Evolutionary conservation across 2,797 vertebrate species (phyloP).

Genomic region (Chrosomus eos): DNA sequence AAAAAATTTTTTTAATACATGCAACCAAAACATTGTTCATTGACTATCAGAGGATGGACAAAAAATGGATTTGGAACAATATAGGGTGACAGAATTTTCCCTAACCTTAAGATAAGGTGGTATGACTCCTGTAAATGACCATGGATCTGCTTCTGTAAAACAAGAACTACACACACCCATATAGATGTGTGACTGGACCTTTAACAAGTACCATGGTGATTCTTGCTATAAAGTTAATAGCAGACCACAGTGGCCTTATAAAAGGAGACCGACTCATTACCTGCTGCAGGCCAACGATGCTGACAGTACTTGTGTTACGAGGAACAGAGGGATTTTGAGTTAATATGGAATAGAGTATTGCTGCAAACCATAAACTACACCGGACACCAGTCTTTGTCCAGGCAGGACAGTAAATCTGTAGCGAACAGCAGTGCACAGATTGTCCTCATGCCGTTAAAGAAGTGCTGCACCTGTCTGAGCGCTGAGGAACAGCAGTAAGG

Average conservation of each 20-base stretch:
- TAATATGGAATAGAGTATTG: constrained; percentile 34
- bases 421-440: constrained; percentile 57
- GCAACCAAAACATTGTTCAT: too few relatives aligned
- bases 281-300: neutral
- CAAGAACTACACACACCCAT: neutral
- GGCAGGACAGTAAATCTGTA: constrained; percentile 56
- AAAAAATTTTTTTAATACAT: too few relatives aligned
- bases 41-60: neutral
- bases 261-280: constrained; percentile 26
- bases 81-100: neutral
- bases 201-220: constrained; percentile 17
- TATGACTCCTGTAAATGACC: constrained; percentile 4
- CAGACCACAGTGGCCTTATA: constrained; percentile 29
- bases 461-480: constrained; percentile 51
- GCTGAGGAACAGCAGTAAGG: constrained; percentile 49
- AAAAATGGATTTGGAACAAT: neutral
- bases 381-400: constrained; percentile 49
- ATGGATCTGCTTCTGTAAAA: neutral
- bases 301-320: neutral
- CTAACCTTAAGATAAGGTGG: neutral
- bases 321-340: constrained; percentile 30
- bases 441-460: constrained; percentile 44
- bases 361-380: constrained; percentile 54
- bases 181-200: neutral
- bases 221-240: constrained; percentile 29